Evolutionary conservation across 2,797 vertebrate species (phyloP), one percentile per base, ranked within the genome.

Genomic region (Sciaenops ocellatus): DNA sequence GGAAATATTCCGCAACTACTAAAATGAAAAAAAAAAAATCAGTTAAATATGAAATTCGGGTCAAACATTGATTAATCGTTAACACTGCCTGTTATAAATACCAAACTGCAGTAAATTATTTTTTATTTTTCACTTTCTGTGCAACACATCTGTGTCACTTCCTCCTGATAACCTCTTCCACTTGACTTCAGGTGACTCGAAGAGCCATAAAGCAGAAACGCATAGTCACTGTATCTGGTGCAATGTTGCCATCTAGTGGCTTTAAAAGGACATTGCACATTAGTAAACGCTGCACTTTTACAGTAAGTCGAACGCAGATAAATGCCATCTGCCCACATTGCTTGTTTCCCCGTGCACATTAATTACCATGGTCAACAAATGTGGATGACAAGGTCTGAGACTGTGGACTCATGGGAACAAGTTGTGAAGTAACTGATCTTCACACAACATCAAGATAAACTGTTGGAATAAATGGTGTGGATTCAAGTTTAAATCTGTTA

Each of bases 181-280:
- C 52, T 69, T 55, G 0, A 60, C 22, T 74, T 60, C 62, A 70
- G 60, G 63, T 85, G 68, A 69, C 47, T 50, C 0, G 1, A 59
- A 50, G 56, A 60, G 34, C 50, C 4, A 1, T 20, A 20, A 7
- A 10, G 3, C 20, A 12, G 1, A 57, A 46, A 16, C 6, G 15
- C 1, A 0, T 0, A 38, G 8, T 28, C 6, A 8, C 65, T 16
- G 26, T 70, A 62, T 62, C 76, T 77, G 60, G 76, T 85, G 51
- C 81, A 84, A 92, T 78, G 74, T 66, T 90, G 68, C 88, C 90
- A 90, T 88, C 93, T 92, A 88, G 85, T 78, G 93, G 54, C 6
- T 0, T 0, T 3, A 34, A 26, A 12, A 2, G 6, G 20, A 34
- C 26, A 79, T 51, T 76, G 74, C 87, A 79, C 0, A 38, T 26